phyloP scores from a whole-genome alignment of 2,888 invertebrate genomes.

The Agrochola lychnidis region DNA sequence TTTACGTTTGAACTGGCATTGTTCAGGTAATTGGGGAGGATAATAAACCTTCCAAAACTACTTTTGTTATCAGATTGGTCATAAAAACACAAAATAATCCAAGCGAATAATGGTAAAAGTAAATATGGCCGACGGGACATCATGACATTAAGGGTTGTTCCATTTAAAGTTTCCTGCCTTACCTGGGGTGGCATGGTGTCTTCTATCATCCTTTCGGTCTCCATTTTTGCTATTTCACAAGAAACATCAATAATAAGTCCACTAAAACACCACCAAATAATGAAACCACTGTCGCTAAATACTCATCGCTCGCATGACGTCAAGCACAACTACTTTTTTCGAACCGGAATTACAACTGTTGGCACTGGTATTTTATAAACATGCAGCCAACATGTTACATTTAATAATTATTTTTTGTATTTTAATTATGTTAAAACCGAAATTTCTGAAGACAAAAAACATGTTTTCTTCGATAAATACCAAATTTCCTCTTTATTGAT shows the following conservation, averaged over 20 bases:
- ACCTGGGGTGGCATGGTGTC: constrained; percentile 91
- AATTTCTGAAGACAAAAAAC: background rate
- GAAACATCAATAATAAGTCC: constrained; percentile 87
- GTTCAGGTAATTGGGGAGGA: constrained; percentile 24
- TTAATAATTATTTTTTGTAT: background rate
- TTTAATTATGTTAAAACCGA: too few relatives aligned
- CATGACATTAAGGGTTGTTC: constrained; percentile 86
- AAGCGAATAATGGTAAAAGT: constrained; percentile 76
- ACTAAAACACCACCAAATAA: constrained; percentile 83
- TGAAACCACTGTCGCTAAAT: constrained; percentile 84
- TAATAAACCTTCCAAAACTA: constrained; percentile 38
- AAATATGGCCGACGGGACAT: constrained; percentile 88
- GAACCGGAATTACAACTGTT: constrained; percentile 46
- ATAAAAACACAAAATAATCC: constrained; percentile 78
- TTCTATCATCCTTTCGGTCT: constrained; percentile 97
- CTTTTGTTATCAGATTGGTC: constrained; percentile 60
- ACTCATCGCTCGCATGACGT: constrained; percentile 88
- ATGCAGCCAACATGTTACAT: constrained; percentile 38
- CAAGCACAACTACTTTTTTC: constrained; percentile 79
- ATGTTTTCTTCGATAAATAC: fast-evolving
- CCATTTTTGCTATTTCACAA: constrained; percentile 95
- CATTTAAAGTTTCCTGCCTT: constrained; percentile 78
- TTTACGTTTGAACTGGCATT: constrained; percentile 23
- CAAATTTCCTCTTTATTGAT: background rate
- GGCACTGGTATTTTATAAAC: constrained; percentile 39